Evolutionary conservation across 2,888 invertebrate species (phyloP).

Genomic region (Crocallis elinguaria): DNA sequence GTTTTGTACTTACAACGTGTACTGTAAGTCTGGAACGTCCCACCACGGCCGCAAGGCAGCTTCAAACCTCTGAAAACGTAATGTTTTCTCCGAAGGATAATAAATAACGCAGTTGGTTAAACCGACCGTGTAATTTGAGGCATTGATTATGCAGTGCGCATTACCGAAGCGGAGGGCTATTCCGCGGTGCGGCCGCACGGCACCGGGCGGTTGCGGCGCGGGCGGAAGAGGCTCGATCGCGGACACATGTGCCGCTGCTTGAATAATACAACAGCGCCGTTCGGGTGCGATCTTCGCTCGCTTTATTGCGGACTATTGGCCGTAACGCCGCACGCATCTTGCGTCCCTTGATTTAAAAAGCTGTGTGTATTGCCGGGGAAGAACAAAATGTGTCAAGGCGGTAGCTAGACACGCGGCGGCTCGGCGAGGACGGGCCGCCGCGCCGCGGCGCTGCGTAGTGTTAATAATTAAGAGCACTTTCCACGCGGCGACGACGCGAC

Average conservation of each 20-base stretch:
- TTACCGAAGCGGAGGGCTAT: neutral
- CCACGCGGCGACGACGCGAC: conserved; percentile 42
- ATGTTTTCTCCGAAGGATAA: neutral
- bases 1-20: neutral
- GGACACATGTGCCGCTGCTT: conserved; percentile 71
- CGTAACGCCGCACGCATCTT: conserved; percentile 46
- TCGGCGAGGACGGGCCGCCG: too few relatives aligned
- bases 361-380: conserved; percentile 20
- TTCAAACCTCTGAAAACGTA: conserved; percentile 13
- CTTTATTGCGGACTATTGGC: conserved; percentile 75
- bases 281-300: conserved; percentile 63
- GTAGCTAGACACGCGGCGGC: too few relatives aligned
- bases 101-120: conserved; percentile 12
- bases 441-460: conserved; percentile 46
- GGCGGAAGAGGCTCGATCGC: conserved; percentile 32
- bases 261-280: conserved; percentile 75
- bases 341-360: conserved; percentile 51
- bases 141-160: conserved; percentile 15
- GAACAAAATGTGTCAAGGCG: conserved; percentile 37
- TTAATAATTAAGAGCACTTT: conserved; percentile 79
- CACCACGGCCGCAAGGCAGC: neutral
- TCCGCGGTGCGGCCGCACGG: conserved; percentile 13
- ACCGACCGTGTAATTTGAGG: conserved; percentile 12
- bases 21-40: neutral
- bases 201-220: neutral